Base-by-base conservation (phyloP, 2,113 vertebrate species). In the Petrocephalus zakoni region DNA sequence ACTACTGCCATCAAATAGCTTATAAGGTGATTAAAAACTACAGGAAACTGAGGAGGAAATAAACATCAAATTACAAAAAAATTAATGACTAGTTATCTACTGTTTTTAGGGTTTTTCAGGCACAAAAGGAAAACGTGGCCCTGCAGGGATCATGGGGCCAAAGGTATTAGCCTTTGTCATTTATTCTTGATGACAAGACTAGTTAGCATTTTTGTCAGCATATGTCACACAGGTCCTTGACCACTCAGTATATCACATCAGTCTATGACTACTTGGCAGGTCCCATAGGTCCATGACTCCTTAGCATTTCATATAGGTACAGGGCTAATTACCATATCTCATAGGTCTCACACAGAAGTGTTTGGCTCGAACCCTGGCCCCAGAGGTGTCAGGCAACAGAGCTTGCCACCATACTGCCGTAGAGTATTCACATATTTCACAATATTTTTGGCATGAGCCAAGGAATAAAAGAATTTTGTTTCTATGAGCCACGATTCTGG, bases 61-160 rank as follows among this genome's bases (percentile, higher is more conserved):
- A 42, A 68, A 68, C 61, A 5, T 49, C 8, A 49, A 49, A 49
- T 19, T n/a, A 34, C 10, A n/a, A 47, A 34, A 53, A 25, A 75
- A 52, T 42, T 8, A 10, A 46, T 56, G 47, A 58, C 55, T 22
- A 46, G n/a, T 88, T 22, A 4, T 29, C 0, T 86, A 88, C n/a
- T 87, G 61, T 56, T 83, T 15, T 89, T 88, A 96, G 96, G 96
- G 95, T 87, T 7, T 78, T 78, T 42, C 42, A 19, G 95, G 96
- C 86, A 85, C 46, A 37, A 91, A 87, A 86, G 95, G 95, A 90
- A 88, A 49, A 81, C 88, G 8, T 56, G 93, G 92, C n/a, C 93
- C 92, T 19, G 88, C 90, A 88, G 94, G 93, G 55, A 94, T 94
- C 46, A 25, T 90, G 10, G 95, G 95, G 7, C 95, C 95, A 88